Base-by-base conservation (phyloP, 2,888 invertebrate genomes). In the Peribatodes rhomboidaria region DNA sequence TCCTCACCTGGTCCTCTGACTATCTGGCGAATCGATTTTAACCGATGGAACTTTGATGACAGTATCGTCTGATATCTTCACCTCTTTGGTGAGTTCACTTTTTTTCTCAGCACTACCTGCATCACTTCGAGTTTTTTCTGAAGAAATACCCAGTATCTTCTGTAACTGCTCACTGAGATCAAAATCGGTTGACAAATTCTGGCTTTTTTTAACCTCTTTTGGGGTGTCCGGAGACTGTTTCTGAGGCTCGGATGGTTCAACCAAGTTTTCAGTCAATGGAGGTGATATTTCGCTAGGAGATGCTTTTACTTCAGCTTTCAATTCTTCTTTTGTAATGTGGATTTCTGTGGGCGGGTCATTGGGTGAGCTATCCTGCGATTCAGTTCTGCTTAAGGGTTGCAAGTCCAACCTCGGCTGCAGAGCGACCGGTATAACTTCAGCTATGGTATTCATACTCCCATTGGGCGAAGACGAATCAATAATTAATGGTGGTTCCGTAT, bases 131-230 rank as follows among this genome's bases (percentile, higher is more conserved):
- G 92, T 88, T 68, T 94, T 94, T 69, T 93, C 94, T 4, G 93
- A 87, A 0, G 93, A 89, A 37, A 93, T 94, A 11, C 94, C 94
- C 10, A 94, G 74, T 63, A 94, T 94, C 69, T 93, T 93, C 77
- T 94, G 94, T 73, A 94, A 70, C 63, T 94, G 94, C 62, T 94
- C 94, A 61, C 93, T 93, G 0, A 94, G 75, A 75, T 94, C 93
- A 65, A 94, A 94, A 69, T 94, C 94, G 0, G 94, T 93, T 0
- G 94, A 93, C 41, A 94, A 72, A 68, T 93, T 93, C 74, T 94
- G 94, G 74, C 93, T 93, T 67, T 90, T 93, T 71, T 94, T 94
- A 0, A 93, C 82, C 63, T 92, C 92, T 65, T 92, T 92, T 0
- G 90, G 91, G 0, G 89, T 90, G 41, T 89, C 92, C 0, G 93